Evolutionary conservation across 53 echinoderm and acorn worm species (phyloP).

Genomic region (Actinopyga echinites): DNA sequence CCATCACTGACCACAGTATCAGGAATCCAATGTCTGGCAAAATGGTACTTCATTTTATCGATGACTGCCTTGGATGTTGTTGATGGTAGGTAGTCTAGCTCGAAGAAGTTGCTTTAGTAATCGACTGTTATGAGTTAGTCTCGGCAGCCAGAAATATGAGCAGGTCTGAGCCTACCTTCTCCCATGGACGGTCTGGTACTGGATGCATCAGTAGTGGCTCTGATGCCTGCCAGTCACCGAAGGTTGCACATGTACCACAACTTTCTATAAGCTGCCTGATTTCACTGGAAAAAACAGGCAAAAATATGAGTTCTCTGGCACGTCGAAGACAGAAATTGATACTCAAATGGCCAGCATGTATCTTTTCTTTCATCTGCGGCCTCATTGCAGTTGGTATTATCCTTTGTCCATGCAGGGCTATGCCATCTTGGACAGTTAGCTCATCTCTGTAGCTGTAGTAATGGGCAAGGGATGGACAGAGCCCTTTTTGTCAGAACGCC

Average conservation of each 20-base stretch:
- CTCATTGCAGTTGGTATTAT: slow-evolving; percentile 44
- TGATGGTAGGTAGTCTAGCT: slow-evolving; percentile 49
- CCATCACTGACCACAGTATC: slow-evolving; percentile 34
- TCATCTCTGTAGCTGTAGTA: neutral
- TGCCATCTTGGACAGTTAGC: slow-evolving; percentile 45
- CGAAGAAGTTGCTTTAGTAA: slow-evolving; percentile 64
- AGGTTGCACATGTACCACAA: slow-evolving; percentile 60
- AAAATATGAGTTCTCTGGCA: slow-evolving; percentile 51
- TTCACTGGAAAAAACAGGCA: slow-evolving; percentile 56
- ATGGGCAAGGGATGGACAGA: slow-evolving; percentile 18
- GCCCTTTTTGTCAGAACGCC: slow-evolving; percentile 40
- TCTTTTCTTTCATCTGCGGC: too few species aligned
- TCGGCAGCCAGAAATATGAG: neutral
- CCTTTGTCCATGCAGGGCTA: slow-evolving; percentile 15
- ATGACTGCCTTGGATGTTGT: slow-evolving; percentile 26
- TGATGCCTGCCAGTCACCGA: too few species aligned
- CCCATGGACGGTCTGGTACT: too few species aligned
- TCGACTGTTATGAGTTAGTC: slow-evolving; percentile 58
- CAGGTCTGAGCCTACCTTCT: too few species aligned
- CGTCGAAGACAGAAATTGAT: slow-evolving; percentile 50
- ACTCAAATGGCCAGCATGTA: too few species aligned
- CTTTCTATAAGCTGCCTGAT: too few species aligned
- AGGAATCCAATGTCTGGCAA: slow-evolving; percentile 51
- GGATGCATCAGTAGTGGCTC: too few species aligned
- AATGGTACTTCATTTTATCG: too few species aligned